phyloP scores from a whole-genome alignment of 2,113 vertebrate species.

The Nerophis ophidion region DNA sequence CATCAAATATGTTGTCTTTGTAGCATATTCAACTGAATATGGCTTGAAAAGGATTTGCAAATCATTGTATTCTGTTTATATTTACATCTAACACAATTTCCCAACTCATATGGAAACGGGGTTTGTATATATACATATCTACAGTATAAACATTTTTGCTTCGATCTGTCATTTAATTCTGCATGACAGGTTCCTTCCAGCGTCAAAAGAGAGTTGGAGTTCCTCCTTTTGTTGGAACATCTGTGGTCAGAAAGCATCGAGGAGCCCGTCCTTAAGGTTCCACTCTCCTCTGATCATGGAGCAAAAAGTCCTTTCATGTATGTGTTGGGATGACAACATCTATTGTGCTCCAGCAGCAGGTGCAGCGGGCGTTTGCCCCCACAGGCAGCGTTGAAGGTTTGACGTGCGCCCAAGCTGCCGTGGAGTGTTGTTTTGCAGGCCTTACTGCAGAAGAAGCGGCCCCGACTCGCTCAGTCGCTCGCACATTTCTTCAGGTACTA shows the following conservation, averaged over 20 bases:
- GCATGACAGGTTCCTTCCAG: conserved; percentile 53
- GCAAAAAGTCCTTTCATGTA: not conserved
- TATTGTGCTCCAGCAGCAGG: conserved; percentile 69
- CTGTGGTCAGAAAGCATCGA: conserved; percentile 73
- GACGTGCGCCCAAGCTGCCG: conserved; percentile 37
- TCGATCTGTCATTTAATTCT: not conserved
- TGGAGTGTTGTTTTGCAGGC: conserved; percentile 71
- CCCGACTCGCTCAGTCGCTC: conserved; percentile 74
- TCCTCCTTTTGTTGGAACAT: conserved; percentile 85
- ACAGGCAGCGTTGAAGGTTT: conserved; percentile 34
- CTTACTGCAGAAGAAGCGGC: conserved; percentile 72
- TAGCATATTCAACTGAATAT: no score
- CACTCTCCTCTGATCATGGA: not conserved
- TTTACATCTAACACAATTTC: no score
- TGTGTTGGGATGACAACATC: not conserved
- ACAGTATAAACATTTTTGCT: not conserved
- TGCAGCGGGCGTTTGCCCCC: conserved; percentile 75
- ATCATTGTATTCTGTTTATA: no score
- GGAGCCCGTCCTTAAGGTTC: conserved; percentile 75
- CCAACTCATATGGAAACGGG: no score
- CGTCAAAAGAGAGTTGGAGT: conserved; percentile 79
- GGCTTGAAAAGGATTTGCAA: no score
- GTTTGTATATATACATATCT: no score
- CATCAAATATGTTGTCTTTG: no score
- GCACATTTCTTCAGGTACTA: conserved; percentile 75